These are phyloP conservation scores for Siniperca chuatsi DNA, from an alignment of 2,113 vertebrate genomes.

Conservation along the genomic window DNA sequence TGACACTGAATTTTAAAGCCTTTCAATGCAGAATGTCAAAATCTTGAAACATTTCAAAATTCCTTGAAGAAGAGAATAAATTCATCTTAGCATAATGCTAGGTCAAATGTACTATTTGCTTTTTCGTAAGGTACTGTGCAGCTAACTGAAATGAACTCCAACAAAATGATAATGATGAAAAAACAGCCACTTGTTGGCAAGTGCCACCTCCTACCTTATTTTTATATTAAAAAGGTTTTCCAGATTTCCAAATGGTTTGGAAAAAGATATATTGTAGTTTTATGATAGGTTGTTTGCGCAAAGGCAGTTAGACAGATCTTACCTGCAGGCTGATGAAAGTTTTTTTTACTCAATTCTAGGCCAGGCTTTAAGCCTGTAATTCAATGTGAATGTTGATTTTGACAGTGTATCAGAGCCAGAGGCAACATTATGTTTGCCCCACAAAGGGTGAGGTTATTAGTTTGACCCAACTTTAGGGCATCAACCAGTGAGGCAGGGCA, in stretches of 20 bases:
- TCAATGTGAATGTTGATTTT: slow-evolving; percentile 49
- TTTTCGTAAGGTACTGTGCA: not conserved
- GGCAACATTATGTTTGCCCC: slow-evolving; percentile 52
- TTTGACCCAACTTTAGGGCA: slow-evolving; percentile 70
- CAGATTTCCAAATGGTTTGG: not conserved
- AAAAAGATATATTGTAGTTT: not conserved
- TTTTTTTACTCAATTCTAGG: not conserved
- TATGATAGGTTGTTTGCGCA: not conserved
- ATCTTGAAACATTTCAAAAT: not conserved
- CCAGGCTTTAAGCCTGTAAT: slow-evolving; percentile 28
- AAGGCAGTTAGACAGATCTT: slow-evolving; percentile 5
- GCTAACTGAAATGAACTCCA: not conserved
- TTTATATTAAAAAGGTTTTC: not conserved
- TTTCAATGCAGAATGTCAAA: slow-evolving; percentile 11
- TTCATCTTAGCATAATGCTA: not conserved
- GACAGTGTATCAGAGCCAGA: slow-evolving; percentile 50
- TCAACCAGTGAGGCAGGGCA: slow-evolving; percentile 55
- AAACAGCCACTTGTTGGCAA: not conserved
- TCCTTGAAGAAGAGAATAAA: not conserved
- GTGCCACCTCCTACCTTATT: not conserved
- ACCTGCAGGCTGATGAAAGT: slow-evolving; percentile 21
- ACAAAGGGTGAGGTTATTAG: slow-evolving; percentile 55
- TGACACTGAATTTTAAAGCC: slow-evolving; percentile 6
- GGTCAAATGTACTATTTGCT: not conserved
- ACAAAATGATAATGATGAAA: not conserved